Evolutionary conservation across 2,113 vertebrate genomes (phyloP), one percentile per base, ranked within the genome.

Genomic region (Eurypyga helias): DNA sequence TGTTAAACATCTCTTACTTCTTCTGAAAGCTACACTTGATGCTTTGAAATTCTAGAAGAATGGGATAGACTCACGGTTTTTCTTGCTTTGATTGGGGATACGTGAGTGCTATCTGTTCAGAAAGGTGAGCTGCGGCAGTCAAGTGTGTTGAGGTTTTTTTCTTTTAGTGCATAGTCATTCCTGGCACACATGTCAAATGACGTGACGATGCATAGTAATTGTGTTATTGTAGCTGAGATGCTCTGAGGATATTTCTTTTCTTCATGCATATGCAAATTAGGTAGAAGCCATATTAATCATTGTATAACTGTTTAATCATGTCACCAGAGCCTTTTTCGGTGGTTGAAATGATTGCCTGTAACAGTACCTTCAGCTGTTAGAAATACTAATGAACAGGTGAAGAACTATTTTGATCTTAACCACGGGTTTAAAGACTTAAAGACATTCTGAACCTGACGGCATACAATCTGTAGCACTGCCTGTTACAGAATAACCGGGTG

Each of bases 271-370:
- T 97, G 95, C 96, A 96, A 96, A 96, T 97, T 75, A 94, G 69
- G 77, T 93, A 96, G 93, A 97, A 97, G 95, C 95, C 96, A 97
- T 95, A 94, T 96, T 95, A 95, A 86, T 95, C 76, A 84, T 97
- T 93, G 93, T 94, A 67, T 90, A 95, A 92, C 86, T 94, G 92
- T 94, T 91, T 86, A 85, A 95, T 94, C 76, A 48, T 83, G 62
- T 95, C 86, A 92, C 82, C 60, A 70, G 90, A 90, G 83, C 88
- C 85, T 89, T 83, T 93, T 67, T 80, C 1, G 1, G 24, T 90
- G 43, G 69, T 78, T 94, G 81, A 66, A 93, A 55, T 60, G 60
- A 55, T 86, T 85, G 83, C 61, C 52, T 94, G 28, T 70, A 83
- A 77, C n/a, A 85, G 58, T 73, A 85, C 51, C 10, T 92, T 91